A percentile compares a stretch with the other conserved stretches of the same genome.
phyloP scores from a whole-genome alignment of 2,888 invertebrate genomes.

The Eilema caniola region DNA sequence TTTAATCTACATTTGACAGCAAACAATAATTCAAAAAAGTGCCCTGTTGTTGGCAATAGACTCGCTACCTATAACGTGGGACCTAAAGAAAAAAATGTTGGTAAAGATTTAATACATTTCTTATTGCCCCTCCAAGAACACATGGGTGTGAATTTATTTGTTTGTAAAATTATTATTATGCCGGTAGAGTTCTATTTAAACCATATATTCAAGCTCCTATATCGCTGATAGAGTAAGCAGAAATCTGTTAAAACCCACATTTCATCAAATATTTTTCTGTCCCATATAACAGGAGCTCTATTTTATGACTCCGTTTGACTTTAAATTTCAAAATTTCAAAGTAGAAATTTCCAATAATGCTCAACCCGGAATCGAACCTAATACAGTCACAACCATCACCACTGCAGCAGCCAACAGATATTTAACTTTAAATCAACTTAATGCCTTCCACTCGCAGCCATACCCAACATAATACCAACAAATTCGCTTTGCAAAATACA shows the following conservation, averaged over 20 bases:
- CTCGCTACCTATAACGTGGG: background rate
- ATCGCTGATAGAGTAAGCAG: background rate
- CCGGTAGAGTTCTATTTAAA: too few relatives aligned
- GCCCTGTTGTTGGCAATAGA: background rate
- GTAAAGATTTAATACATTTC: background rate
- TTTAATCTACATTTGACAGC: too few relatives aligned
- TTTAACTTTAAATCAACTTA: slow-evolving; percentile 5
- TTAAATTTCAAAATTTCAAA: too few relatives aligned
- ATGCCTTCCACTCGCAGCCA: background rate
- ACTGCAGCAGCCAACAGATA: background rate
- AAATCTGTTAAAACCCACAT: background rate
- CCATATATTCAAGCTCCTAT: background rate
- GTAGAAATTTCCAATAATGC: background rate
- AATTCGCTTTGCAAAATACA: slow-evolving; percentile 9
- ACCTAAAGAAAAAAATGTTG: background rate
- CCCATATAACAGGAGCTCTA: background rate
- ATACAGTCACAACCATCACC: background rate
- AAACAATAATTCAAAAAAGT: background rate
- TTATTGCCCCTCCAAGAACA: background rate
- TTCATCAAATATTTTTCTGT: background rate
- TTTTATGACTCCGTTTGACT: background rate
- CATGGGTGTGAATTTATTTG: background rate
- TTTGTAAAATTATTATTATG: background rate
- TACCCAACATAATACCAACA: background rate
- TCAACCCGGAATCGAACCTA: background rate